These are phyloP conservation scores for Macrophya annulata DNA, from an alignment of 2,888 invertebrate species.

Conservation along the genomic window DNA sequence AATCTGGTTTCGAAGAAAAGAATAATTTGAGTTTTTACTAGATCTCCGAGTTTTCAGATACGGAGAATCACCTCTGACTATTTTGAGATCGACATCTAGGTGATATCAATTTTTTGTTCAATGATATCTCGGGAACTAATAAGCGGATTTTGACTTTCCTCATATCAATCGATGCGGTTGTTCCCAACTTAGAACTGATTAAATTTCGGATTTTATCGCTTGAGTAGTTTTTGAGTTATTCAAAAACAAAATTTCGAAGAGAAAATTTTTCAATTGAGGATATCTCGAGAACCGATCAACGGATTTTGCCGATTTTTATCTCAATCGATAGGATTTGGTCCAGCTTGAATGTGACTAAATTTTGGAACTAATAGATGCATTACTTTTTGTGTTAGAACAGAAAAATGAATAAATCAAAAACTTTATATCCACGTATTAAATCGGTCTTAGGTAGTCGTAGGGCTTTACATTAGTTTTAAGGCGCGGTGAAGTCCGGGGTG, in stretches of 20 bases:
- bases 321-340: neutral
- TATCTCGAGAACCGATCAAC: neutral
- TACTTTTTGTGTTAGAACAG: neutral
- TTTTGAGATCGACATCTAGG: no score
- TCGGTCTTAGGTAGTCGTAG: neutral
- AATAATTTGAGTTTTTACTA: no score
- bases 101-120: no score
- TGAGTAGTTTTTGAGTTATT: neutral
- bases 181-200: neutral
- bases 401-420: neutral
- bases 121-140: neutral
- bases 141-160: neutral
- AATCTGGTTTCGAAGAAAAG: no score
- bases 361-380: neutral
- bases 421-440: constrained; percentile 28
- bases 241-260: neutral
- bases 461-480: neutral
- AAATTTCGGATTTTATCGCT: neutral
- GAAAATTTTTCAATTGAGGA: neutral
- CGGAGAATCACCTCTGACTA: no score
- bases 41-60: no score
- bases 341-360: neutral
- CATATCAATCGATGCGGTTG: neutral
- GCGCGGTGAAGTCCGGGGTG: constrained; percentile 18
- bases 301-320: neutral